Evolutionary conservation across 2,113 vertebrate species (phyloP).

Genomic region (Oreochromis aureus): DNA sequence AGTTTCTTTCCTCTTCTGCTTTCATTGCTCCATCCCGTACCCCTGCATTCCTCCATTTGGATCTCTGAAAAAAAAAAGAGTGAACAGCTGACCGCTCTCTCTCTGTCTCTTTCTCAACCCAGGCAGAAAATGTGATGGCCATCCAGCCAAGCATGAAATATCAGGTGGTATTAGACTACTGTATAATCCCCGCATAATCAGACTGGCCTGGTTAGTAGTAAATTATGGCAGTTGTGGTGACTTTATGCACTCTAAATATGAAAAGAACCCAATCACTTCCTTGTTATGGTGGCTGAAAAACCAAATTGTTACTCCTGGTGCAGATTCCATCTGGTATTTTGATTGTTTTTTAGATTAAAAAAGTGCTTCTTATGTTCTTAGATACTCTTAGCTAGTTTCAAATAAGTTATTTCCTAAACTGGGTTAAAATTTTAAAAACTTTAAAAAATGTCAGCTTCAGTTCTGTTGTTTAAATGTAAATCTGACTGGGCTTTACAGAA

Average conservation of each 20-base stretch:
- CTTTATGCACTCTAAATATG: background rate
- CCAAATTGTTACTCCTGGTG: background rate
- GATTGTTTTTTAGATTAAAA: background rate
- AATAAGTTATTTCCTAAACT: background rate
- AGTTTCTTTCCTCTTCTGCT: slow-evolving; percentile 3
- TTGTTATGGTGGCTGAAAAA: background rate
- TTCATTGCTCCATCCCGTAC: background rate
- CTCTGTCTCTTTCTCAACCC: slow-evolving; percentile 8
- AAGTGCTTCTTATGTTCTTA: background rate
- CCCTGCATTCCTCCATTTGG: background rate
- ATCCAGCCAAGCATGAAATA: slow-evolving; percentile 47
- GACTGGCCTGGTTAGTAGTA: background rate
- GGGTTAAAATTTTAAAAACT: background rate
- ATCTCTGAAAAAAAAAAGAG: background rate
- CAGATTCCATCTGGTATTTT: background rate
- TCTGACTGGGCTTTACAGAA: background rate
- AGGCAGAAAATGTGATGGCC: slow-evolving; percentile 51
- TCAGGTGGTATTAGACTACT: slow-evolving; percentile 50
- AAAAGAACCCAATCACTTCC: background rate
- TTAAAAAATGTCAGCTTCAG: background rate
- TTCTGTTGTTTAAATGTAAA: background rate
- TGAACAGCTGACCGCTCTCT: slow-evolving; percentile 31
- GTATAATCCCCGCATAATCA: slow-evolving; percentile 16
- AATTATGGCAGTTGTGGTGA: background rate
- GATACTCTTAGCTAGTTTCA: background rate